Evolutionary conservation across 2,888 invertebrate species (phyloP).

Genomic region (Esperia sulphurella): DNA sequence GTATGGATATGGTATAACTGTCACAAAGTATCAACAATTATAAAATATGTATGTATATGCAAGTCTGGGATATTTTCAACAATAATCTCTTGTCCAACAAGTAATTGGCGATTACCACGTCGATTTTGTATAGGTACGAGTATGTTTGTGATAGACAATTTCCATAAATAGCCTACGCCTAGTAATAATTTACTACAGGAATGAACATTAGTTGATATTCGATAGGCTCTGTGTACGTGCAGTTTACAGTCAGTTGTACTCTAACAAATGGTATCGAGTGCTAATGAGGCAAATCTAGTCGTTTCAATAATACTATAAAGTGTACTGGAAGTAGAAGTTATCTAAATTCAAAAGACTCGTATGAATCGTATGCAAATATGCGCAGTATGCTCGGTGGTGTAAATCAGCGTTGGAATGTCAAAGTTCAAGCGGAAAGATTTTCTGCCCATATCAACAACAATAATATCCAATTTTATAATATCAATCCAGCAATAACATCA

Average conservation of each 20-base stretch:
- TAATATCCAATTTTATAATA: too few species aligned
- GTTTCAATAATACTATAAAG: conserved; percentile 9
- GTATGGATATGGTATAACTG: too few species aligned
- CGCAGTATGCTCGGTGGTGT: too few species aligned
- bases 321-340: conserved; percentile 1
- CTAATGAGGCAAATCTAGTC: conserved; percentile 50
- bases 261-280: conserved; percentile 47
- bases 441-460: too few species aligned
- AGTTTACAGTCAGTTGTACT: conserved; percentile 36
- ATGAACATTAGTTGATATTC: conserved; percentile 58
- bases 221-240: conserved; percentile 41
- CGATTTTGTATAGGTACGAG: conserved; percentile 7
- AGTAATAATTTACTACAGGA: conserved; percentile 42
- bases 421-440: too few species aligned
- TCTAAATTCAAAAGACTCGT: not conserved
- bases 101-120: not conserved
- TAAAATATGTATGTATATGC: too few species aligned
- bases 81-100: not conserved
- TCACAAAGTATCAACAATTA: too few species aligned
- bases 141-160: conserved; percentile 3
- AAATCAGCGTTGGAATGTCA: too few species aligned
- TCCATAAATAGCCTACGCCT: conserved; percentile 34
- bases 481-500: too few species aligned
- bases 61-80: too few species aligned
- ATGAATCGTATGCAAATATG: too few species aligned